These are phyloP conservation scores for Cosmia pyralina DNA, from an alignment of 2,888 invertebrate genomes.

Conservation along the genomic window DNA sequence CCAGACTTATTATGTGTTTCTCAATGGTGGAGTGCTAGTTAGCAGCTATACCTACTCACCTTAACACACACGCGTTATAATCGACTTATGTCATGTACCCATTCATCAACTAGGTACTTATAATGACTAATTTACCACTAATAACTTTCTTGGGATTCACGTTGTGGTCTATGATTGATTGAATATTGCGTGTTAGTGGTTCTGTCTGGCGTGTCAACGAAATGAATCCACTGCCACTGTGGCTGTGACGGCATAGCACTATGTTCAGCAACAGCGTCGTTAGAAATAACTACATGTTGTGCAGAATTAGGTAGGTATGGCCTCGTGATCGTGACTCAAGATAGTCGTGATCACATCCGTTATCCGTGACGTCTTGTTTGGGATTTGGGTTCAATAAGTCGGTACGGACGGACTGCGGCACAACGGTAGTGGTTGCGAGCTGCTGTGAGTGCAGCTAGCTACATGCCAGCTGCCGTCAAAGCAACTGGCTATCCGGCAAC, in stretches of 20 bases:
- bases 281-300: constrained; percentile 36
- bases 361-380: constrained; percentile 61
- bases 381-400: constrained; percentile 29
- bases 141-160: background rate
- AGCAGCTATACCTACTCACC: too few relatives aligned
- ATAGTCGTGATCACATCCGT: constrained; percentile 46
- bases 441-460: too few relatives aligned
- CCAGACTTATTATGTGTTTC: too few relatives aligned
- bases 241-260: constrained; percentile 4
- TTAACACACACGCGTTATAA: background rate
- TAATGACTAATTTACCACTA: background rate
- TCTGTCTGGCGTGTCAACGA: too few relatives aligned
- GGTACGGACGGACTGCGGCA: background rate
- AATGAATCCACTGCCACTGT: background rate
- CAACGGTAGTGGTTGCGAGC: too few relatives aligned
- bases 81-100: constrained; percentile 10
- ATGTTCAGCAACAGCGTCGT: constrained; percentile 46
- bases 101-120: constrained; percentile 1
- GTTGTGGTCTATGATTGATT: background rate
- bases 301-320: constrained; percentile 42
- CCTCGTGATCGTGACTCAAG: constrained; percentile 45
- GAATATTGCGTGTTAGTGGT: background rate
- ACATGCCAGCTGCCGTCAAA: too few relatives aligned
- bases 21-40: too few relatives aligned
- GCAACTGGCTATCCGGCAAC: too few relatives aligned